These are phyloP conservation scores for Raja brachyura DNA, from an alignment of 2,113 vertebrate species.

Conservation along the genomic window DNA sequence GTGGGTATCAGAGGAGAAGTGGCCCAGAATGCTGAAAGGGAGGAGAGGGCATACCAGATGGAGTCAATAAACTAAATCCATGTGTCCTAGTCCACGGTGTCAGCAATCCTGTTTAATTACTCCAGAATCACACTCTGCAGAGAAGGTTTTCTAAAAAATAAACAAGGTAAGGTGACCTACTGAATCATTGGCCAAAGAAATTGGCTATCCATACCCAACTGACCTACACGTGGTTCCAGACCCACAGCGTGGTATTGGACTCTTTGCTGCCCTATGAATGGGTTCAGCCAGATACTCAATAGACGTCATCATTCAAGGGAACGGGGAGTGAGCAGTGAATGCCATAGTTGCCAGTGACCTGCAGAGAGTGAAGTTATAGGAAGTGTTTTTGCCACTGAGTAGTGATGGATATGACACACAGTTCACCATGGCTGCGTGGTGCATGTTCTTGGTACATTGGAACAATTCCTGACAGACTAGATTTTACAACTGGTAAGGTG, in stretches of 20 bases:
- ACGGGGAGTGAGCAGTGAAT: background rate
- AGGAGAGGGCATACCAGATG: no score
- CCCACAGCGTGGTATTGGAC: background rate
- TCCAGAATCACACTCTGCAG: background rate
- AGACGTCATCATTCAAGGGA: background rate
- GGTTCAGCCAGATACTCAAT: background rate
- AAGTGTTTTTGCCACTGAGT: background rate
- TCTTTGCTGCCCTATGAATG: background rate
- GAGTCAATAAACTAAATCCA: no score
- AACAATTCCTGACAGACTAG: conserved; percentile 38
- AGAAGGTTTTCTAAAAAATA: no score
- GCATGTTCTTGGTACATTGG: background rate
- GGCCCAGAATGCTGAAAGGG: no score
- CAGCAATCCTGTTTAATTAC: background rate
- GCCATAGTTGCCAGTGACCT: background rate
- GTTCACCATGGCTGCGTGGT: background rate
- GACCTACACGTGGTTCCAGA: background rate
- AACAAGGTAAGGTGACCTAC: background rate
- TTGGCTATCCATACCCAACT: background rate
- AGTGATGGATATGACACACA: background rate
- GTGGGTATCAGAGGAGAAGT: no score
- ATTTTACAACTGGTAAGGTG: no score
- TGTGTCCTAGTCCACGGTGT: background rate
- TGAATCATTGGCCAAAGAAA: background rate
- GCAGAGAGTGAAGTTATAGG: background rate